Conservation (phyloP, 2,797 vertebrate genomes). For the Podargus strigoides region DNA sequence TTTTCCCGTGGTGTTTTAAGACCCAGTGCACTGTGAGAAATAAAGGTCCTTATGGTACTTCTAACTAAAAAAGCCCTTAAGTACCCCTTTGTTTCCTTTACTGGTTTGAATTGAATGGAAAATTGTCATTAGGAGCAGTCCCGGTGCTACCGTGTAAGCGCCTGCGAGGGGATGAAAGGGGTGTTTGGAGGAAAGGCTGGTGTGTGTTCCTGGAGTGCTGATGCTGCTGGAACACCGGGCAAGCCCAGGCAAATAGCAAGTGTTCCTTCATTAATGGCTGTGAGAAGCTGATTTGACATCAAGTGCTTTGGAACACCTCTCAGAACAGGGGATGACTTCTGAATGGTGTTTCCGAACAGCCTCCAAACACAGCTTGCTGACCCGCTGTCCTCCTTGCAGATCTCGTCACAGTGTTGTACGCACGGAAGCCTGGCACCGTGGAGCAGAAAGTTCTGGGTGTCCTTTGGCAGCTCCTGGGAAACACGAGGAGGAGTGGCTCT, state of each 20-base stretch:
- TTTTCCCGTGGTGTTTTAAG: background rate
- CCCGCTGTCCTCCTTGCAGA: conserved; percentile 64
- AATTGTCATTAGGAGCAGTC: background rate
- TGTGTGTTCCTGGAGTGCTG: fast-evolving
- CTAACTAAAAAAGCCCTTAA: background rate
- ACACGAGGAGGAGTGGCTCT: conserved; percentile 78
- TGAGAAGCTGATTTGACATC: background rate
- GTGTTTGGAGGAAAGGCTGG: background rate
- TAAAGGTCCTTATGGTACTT: background rate
- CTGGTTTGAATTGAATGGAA: background rate
- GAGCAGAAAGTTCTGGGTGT: conserved; percentile 87
- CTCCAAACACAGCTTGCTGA: too few species aligned
- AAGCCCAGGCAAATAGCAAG: background rate
- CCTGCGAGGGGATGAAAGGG: background rate
- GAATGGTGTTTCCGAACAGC: background rate
- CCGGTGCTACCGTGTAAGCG: background rate
- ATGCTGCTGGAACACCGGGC: background rate
- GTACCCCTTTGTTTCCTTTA: background rate
- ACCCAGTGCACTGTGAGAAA: background rate
- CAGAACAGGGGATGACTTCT: fast-evolving
- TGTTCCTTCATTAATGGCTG: background rate
- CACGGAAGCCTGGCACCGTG: conserved; percentile 84
- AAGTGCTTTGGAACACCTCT: background rate
- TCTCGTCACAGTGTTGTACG: conserved; percentile 85
- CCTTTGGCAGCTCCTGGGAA: conserved; percentile 90